Percentiles rank a stretch among this genome's conserved stretches.
These are phyloP conservation scores for Verasper variegatus DNA, from an alignment of 2,113 vertebrate species.

Conservation along the genomic window DNA sequence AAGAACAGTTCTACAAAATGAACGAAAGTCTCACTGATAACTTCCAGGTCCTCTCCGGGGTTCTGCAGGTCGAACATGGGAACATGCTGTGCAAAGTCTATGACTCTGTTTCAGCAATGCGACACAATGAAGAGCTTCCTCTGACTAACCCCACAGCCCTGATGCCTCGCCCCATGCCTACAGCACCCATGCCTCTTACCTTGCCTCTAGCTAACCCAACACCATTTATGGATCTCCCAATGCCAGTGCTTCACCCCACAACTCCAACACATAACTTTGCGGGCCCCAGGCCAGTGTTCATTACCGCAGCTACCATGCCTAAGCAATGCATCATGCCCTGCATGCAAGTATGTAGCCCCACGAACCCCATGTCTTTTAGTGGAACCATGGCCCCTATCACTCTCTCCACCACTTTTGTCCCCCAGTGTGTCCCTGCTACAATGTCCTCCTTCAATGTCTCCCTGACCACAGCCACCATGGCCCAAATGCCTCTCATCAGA, in stretches of 20 bases:
- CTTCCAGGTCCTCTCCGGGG: conserved; percentile 9
- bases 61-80: conserved; percentile 21
- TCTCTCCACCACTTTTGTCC: background rate
- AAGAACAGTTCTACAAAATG: background rate
- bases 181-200: background rate
- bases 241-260: background rate
- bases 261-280: background rate
- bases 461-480: background rate
- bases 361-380: background rate
- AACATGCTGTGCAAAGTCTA: background rate
- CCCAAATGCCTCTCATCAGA: too few relatives aligned
- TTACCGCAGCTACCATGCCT: background rate
- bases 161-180: background rate
- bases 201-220: background rate
- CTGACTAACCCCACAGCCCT: background rate
- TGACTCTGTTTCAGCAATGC: background rate
- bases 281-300: background rate
- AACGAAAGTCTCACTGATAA: conserved; percentile 14
- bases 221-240: background rate
- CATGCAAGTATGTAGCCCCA: background rate
- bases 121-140: background rate
- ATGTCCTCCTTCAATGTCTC: too few relatives aligned
- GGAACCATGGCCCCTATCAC: background rate
- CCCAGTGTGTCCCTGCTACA: background rate
- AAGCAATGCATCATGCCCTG: background rate